These are phyloP conservation scores for Erebia ligea DNA, from an alignment of 2,888 invertebrate genomes.

Conservation along the genomic window DNA sequence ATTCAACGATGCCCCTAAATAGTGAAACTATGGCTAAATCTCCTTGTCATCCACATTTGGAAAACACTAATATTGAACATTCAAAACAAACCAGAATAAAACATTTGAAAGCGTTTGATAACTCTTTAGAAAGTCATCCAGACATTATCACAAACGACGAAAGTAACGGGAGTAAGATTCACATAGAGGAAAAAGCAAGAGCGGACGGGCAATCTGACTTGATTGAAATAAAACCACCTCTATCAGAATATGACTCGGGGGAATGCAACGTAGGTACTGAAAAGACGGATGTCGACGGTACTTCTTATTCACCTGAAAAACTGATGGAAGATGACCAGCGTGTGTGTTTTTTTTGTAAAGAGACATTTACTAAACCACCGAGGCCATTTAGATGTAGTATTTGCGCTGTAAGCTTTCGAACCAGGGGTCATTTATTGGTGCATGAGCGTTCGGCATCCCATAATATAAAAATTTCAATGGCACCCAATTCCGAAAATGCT, in stretches of 20 bases:
- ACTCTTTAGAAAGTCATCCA: slow-evolving; percentile 54
- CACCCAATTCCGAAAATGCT: slow-evolving; percentile 63
- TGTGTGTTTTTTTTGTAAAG: slow-evolving; percentile 93
- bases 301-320: slow-evolving; percentile 71
- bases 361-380: slow-evolving; percentile 86
- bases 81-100: slow-evolving; percentile 83
- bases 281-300: slow-evolving; percentile 73
- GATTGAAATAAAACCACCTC: slow-evolving; percentile 17
- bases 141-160: slow-evolving; percentile 60
- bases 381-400: slow-evolving; percentile 94
- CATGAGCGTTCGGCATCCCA: slow-evolving; percentile 96
- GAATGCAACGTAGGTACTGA: slow-evolving; percentile 82
- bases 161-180: slow-evolving; percentile 51
- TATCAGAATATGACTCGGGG: slow-evolving; percentile 41
- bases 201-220: slow-evolving; percentile 15
- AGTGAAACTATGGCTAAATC: slow-evolving; percentile 55
- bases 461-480: slow-evolving; percentile 95
- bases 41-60: slow-evolving; percentile 62
- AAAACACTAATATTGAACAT: slow-evolving; percentile 58
- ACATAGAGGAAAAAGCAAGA: slow-evolving; percentile 60
- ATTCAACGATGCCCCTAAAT: slow-evolving; percentile 36
- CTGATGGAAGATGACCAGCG: slow-evolving; percentile 89
- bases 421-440: slow-evolving; percentile 95
- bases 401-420: slow-evolving; percentile 95
- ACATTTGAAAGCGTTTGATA: slow-evolving; percentile 66